These are phyloP conservation scores for Epirrhoe tristata DNA, from an alignment of 2,888 invertebrate genomes.

Conservation along the genomic window DNA sequence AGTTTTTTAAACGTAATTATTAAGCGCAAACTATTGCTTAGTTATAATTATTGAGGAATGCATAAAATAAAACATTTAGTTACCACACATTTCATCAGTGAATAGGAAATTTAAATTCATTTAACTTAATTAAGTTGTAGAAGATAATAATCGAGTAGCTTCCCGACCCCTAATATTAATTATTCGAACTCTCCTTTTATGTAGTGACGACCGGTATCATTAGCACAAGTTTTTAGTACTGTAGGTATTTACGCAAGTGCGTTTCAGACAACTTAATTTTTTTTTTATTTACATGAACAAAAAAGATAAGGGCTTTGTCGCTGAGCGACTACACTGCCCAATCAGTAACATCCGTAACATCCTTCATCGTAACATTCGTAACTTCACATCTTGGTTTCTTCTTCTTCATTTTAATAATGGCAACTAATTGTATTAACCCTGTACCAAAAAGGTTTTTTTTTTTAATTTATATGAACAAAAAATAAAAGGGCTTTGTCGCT, in stretches of 20 bases:
- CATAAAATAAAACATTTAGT: background rate
- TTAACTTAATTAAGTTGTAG: background rate
- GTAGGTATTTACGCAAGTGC: background rate
- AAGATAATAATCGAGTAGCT: background rate
- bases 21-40: background rate
- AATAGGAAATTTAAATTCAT: background rate
- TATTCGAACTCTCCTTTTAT: slow-evolving; percentile 10
- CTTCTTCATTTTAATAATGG: too few relatives aligned
- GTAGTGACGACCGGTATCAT: slow-evolving; percentile 14
- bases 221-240: slow-evolving; percentile 5
- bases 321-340: too few relatives aligned
- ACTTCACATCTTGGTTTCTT: too few relatives aligned
- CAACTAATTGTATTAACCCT: too few relatives aligned
- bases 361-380: too few relatives aligned
- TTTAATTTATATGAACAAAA: too few relatives aligned
- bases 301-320: too few relatives aligned
- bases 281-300: too few relatives aligned
- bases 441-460: too few relatives aligned
- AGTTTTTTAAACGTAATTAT: too few relatives aligned
- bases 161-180: slow-evolving; percentile 15
- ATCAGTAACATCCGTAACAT: too few relatives aligned
- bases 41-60: background rate
- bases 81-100: background rate
- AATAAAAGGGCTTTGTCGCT: too few relatives aligned
- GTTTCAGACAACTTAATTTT: background rate